Conservation (phyloP, 2,888 invertebrate species). For the Tipula helvola region DNA sequence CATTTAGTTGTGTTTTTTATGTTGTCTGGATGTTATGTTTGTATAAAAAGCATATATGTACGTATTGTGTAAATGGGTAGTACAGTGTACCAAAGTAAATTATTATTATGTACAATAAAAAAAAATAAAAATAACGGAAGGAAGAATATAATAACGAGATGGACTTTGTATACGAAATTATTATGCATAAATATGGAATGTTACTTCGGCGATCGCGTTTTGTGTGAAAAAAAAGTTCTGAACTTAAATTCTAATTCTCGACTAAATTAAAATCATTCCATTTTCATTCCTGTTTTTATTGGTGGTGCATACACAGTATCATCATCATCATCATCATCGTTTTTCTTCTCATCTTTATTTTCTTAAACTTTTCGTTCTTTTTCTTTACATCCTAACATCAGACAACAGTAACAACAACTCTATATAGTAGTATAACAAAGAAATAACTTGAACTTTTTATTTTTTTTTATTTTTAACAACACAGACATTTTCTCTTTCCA, state of each 20-base stretch:
- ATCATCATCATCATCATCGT: neutral
- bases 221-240: neutral
- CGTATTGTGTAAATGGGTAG: neutral
- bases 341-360: neutral
- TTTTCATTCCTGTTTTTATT: neutral
- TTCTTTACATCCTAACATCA: neutral
- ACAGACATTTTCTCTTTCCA: slow-evolving; percentile 4
- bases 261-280: neutral
- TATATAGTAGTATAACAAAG: neutral
- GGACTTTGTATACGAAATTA: neutral
- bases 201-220: neutral
- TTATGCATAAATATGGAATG: neutral
- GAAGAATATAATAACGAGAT: neutral
- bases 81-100: neutral
- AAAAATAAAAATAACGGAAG: neutral
- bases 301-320: neutral
- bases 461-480: neutral
- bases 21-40: neutral
- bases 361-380: neutral
- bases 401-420: slow-evolving; percentile 4
- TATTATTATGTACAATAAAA: neutral
- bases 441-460: neutral
- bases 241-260: neutral
- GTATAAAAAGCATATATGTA: neutral
- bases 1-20: neutral